Percentiles rank a stretch among this genome's conserved stretches.
Conservation (phyloP, 2,113 vertebrate species). For the Dermatemys mawii region DNA sequence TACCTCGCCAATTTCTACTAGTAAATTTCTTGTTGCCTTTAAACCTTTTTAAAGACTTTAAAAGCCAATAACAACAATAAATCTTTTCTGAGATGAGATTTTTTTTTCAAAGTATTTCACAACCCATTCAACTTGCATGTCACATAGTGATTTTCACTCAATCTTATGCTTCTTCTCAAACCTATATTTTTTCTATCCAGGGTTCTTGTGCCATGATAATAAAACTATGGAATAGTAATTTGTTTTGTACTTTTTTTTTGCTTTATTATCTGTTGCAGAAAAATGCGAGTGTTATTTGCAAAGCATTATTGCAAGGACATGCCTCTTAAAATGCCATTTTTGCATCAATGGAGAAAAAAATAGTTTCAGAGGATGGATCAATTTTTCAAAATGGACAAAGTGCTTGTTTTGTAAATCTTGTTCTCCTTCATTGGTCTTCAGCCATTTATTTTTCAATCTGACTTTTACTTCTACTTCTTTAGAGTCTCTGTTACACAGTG, state of each 20-base stretch:
- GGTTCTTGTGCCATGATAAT: not conserved
- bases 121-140: not conserved
- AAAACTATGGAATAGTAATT: not conserved
- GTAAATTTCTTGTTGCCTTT: not conserved
- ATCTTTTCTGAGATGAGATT: slow-evolving; percentile 16
- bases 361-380: not conserved
- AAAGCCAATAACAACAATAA: slow-evolving; percentile 34
- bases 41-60: slow-evolving; percentile 23
- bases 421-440: slow-evolving; percentile 17
- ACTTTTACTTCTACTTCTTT: not conserved
- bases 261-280: not conserved
- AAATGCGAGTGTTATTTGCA: not conserved
- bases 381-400: slow-evolving; percentile 18
- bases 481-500: not conserved
- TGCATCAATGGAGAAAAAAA: not conserved
- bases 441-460: slow-evolving; percentile 39
- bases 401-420: not conserved
- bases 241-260: not conserved
- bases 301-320: slow-evolving; percentile 20
- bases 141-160: slow-evolving; percentile 30
- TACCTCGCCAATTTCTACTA: not conserved
- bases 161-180: slow-evolving; percentile 16
- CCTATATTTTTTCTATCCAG: slow-evolving; percentile 36
- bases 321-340: slow-evolving; percentile 25
- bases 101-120: slow-evolving; percentile 1